A percentile compares a stretch with the other conserved stretches of the same genome.
Conservation (phyloP, 2,888 invertebrate genomes). For the Lottia scabra region DNA sequence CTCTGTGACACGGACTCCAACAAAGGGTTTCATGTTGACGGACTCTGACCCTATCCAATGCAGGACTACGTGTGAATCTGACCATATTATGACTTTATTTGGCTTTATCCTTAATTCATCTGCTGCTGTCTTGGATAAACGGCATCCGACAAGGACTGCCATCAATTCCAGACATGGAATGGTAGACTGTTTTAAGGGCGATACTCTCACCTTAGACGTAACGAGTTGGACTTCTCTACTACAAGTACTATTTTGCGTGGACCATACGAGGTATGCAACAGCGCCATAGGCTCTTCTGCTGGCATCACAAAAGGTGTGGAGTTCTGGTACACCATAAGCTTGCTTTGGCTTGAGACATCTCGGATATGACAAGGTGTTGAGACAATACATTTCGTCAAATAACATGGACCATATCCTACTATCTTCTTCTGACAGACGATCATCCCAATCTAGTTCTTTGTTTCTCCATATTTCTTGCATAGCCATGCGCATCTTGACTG, state of each 20-base stretch:
- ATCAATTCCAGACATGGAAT: constrained; percentile 12
- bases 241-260: not conserved
- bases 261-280: not conserved
- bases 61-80: constrained; percentile 7
- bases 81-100: not conserved
- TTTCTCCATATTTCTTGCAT: constrained; percentile 14
- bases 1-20: constrained; percentile 18
- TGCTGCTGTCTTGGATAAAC: constrained; percentile 4
- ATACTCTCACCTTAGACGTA: constrained; percentile 11
- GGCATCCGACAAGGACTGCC: constrained; percentile 10
- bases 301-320: constrained; percentile 10
- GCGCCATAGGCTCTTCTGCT: constrained; percentile 1
- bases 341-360: constrained; percentile 9
- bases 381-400: not conserved
- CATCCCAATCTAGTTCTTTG: constrained; percentile 13
- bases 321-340: not conserved
- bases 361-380: not conserved
- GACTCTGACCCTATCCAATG: constrained; percentile 22
- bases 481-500: constrained; percentile 9
- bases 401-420: constrained; percentile 6
- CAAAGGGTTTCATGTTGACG: constrained; percentile 9
- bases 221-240: not conserved
- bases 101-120: not conserved
- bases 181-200: constrained; percentile 11
- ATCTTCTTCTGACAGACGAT: not conserved